phyloP scores from a whole-genome alignment of 2,113 vertebrate genomes.

The Ctenomys sociabilis region DNA sequence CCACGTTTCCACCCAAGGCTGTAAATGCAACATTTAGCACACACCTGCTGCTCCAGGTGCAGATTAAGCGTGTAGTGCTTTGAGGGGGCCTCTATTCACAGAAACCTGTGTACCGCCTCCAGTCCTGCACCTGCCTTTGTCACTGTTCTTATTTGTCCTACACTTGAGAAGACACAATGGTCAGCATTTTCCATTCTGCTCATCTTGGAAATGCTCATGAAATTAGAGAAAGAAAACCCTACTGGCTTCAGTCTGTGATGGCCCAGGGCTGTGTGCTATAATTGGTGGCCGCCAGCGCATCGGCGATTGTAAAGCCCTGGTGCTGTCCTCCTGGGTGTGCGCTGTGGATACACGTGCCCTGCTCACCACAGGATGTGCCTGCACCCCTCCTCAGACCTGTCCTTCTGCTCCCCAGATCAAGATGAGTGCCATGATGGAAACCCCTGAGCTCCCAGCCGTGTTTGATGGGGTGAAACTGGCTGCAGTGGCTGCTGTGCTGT shows the following conservation, averaged over 20 bases:
- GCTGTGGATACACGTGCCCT: neutral
- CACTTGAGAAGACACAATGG: neutral
- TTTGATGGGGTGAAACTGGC: constrained; percentile 98
- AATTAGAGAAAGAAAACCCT: neutral
- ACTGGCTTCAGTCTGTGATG: neutral
- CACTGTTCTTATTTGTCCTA: no score
- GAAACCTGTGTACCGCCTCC: fast-evolving
- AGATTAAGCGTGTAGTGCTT: neutral
- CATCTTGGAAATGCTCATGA: neutral
- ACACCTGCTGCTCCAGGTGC: neutral
- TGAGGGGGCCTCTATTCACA: neutral
- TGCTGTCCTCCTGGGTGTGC: neutral
- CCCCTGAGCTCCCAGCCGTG: constrained; percentile 96
- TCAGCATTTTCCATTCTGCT: neutral
- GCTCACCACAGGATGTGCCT: neutral
- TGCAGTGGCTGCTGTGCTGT: constrained; percentile 95
- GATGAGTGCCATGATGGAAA: constrained; percentile 87
- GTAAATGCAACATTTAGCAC: neutral
- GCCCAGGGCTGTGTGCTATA: neutral
- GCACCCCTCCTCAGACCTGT: neutral
- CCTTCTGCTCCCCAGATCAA: constrained; percentile 76
- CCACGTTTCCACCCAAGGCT: neutral
- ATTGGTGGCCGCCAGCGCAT: neutral
- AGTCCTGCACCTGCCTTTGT: neutral
- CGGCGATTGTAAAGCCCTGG: neutral